Conservation (phyloP, 2,113 vertebrate genomes). For the Actenoides lindsayi region DNA sequence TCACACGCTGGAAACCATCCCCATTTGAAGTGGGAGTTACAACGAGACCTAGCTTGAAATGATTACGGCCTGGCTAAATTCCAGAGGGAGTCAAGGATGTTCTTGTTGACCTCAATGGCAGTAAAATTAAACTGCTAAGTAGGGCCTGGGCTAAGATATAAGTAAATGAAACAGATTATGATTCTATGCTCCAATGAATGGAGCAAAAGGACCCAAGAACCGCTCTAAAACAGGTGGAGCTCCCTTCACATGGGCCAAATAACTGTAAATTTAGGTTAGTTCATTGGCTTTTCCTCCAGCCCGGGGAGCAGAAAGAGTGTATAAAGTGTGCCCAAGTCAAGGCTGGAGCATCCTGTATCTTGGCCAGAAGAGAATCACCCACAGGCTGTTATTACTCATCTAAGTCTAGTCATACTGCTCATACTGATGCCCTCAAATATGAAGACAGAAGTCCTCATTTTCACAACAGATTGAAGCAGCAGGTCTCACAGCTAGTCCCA, state of each 20-base stretch:
- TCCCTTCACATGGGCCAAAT: neutral
- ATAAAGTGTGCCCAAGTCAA: neutral
- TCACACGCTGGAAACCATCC: neutral
- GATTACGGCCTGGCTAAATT: neutral
- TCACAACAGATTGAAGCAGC: neutral
- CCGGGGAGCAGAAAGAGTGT: neutral
- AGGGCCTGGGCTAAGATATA: neutral
- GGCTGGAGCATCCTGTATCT: neutral
- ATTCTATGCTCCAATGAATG: neutral
- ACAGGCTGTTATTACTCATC: neutral
- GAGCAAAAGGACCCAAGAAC: neutral
- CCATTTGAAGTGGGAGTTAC: neutral
- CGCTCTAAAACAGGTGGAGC: neutral
- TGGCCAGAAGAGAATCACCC: neutral
- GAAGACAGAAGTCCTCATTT: neutral
- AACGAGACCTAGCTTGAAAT: neutral
- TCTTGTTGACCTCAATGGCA: constrained; percentile 2
- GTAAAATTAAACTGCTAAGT: constrained; percentile 14
- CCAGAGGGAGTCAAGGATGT: neutral
- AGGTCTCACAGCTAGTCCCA: neutral
- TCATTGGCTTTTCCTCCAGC: neutral
- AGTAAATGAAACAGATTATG: neutral
- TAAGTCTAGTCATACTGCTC: neutral
- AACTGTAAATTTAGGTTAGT: neutral
- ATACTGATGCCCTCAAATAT: neutral